Evolutionary conservation across 1,140 invertebrate species (phyloP), one percentile per base, ranked within the genome.

Genomic region (Amyelois transitella): DNA sequence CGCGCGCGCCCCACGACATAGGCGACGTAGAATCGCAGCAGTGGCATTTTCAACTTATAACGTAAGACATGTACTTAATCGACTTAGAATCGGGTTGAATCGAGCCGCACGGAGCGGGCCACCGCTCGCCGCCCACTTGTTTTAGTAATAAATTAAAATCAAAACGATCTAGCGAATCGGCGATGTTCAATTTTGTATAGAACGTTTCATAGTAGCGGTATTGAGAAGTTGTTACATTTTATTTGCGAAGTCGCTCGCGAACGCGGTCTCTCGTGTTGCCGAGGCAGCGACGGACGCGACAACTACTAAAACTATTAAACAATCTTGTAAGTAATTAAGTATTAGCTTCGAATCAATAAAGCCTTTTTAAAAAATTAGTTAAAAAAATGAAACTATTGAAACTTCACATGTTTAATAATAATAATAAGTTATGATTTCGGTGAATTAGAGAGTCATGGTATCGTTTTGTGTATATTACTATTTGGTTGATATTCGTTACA

Each of bases 101-200:
- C 65, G 69, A 67, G 66, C 69, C 68, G 61, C 62, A 66, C 54
- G 55, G 62, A 67, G 69, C 66, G 72, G 68, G 58, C 65, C 57
- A 70, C 68, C 72, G 79, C 72, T 78, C 81, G 81, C 77, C 74
- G 74, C 78, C 80, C 79, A 80, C 67, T 76, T 74, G 79, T 80
- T 82, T 77, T 86, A 86, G 81, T 74, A 70, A 74, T 79, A 73
- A 73, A 74, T 77, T 69, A 72, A 66, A 72, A 66, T 76, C 72
- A 75, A 72, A 63, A 68, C 80, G 81, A 86, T 75, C 72, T 87
- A 83, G 81, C 64, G 77, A 81, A 83, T 86, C 82, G 82, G 81
- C 84, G 73, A 85, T 84, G 84, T 87, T 87, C 82, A 87, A 86
- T 87, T 87, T 87, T 86, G 82, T 87, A 86, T 87, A 87, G 82